phyloP scores from a whole-genome alignment of 1,140 invertebrate genomes.

The Orchestia grillus region DNA sequence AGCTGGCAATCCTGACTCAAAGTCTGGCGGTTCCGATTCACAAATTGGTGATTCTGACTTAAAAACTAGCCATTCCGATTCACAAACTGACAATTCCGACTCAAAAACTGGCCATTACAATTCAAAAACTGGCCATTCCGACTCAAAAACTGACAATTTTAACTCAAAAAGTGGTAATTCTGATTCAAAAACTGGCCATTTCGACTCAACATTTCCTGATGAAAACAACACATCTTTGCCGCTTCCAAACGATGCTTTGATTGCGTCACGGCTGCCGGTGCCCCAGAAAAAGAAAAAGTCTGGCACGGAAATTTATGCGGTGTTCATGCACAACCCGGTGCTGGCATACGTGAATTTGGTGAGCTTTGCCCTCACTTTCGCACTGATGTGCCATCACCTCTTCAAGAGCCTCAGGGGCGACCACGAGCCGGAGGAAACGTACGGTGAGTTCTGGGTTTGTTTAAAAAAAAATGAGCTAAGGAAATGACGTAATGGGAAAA shows the following conservation, averaged over 20 bases:
- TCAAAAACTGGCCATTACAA: too few relatives aligned
- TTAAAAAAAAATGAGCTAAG: not conserved
- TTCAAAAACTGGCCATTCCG: too few relatives aligned
- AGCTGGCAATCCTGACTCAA: too few relatives aligned
- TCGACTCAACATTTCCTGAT: not conserved
- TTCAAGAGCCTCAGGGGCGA: slow-evolving; percentile 57
- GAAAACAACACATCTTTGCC: not conserved
- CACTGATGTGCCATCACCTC: slow-evolving; percentile 58
- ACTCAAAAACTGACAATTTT: too few relatives aligned
- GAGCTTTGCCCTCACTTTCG: not conserved
- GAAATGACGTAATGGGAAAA: not conserved
- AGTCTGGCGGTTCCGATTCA: too few relatives aligned
- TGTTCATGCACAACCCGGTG: slow-evolving; percentile 65
- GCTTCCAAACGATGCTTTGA: not conserved
- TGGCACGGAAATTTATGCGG: slow-evolving; percentile 47
- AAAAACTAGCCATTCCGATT: too few relatives aligned
- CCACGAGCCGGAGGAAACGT: not conserved
- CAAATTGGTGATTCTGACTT: too few relatives aligned
- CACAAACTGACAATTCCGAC: too few relatives aligned
- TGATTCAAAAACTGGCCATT: too few relatives aligned
- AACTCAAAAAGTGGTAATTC: too few relatives aligned
- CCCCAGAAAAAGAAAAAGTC: not conserved
- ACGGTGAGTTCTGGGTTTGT: slow-evolving; percentile 18
- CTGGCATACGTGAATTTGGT: slow-evolving; percentile 63
- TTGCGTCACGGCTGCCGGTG: not conserved